Conservation (phyloP, 2,113 vertebrate species). For the Uria aalge region DNA sequence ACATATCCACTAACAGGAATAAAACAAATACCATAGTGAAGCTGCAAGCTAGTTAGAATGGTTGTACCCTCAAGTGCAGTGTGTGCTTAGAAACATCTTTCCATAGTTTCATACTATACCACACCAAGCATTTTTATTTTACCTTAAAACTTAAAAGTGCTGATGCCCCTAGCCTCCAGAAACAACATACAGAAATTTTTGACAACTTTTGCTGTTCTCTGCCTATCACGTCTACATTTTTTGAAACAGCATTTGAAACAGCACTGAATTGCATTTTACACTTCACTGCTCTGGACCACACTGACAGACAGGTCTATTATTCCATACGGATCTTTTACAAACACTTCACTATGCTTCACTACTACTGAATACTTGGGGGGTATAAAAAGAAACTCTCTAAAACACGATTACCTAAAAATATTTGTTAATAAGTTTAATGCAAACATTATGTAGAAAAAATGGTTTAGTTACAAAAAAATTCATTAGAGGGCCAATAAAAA, state of each 20-base stretch:
- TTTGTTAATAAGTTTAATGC: slow-evolving; percentile 73
- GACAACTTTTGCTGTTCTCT: neutral
- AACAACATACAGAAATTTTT: neutral
- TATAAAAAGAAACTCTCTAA: slow-evolving; percentile 59
- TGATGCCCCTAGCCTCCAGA: neutral
- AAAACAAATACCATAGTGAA: slow-evolving; percentile 31
- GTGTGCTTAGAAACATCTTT: slow-evolving; percentile 6
- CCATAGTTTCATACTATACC: neutral
- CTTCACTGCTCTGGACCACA: slow-evolving; percentile 1
- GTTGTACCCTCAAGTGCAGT: slow-evolving; percentile 53
- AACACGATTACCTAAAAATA: slow-evolving; percentile 69
- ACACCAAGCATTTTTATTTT: neutral
- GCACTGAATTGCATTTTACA: neutral
- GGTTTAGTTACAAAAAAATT: slow-evolving; percentile 72
- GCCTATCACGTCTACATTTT: neutral
- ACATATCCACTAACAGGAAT: slow-evolving; percentile 20
- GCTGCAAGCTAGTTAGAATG: slow-evolving; percentile 38
- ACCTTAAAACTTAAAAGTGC: slow-evolving; percentile 17
- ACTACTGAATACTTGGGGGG: slow-evolving; percentile 49
- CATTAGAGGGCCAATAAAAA: slow-evolving; percentile 77
- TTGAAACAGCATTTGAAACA: neutral
- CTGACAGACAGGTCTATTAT: neutral
- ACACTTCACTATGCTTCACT: slow-evolving; percentile 50
- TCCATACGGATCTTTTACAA: neutral
- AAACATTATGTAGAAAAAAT: slow-evolving; percentile 70